Evolutionary conservation across 2,888 invertebrate genomes (phyloP), one percentile per base, ranked within the genome.

Genomic region (Scaptomyza reducta): DNA sequence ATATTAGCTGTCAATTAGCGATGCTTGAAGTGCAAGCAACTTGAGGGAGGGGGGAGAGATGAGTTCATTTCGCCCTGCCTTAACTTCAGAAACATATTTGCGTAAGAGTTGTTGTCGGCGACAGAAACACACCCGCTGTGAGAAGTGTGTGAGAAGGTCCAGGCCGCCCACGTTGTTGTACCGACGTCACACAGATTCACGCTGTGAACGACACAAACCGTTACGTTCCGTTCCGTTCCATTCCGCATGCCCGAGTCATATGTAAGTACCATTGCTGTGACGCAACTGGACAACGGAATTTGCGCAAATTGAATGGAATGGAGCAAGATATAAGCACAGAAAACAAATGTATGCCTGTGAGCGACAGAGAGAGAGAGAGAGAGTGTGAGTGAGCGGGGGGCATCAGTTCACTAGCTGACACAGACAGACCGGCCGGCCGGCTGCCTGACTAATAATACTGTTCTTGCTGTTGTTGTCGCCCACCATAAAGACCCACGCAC

Each of bases 281-380:
- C 82, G 82, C 87, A 82, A 82, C 76, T 79, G 62, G 68, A 46
- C 78, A 60, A 59, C 64, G 69, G 76, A 81, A 87, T 84, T 84
- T 82, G 77, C 82, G 87, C 74, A 81, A 87, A 78, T 76, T 53
- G 67, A 71, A 67, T 58, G 68, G 70, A 47, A 73, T 55, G 62
- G 33, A 55, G 49, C 51, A 41, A 54, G 59, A 54, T 44, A 64
- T 41, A 45, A 13, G 14, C 9, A 49, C 22, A 42, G 16, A 53
- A 31, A 3, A 31, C 10, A 31, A 3, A 31, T 10, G 6, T 31
- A 31, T 31, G 31, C 3, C 6, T 31, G 31, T 10, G 31, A 14
- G 16, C 4, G 16, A 14, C 41, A 18, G 47, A 41, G 16, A 9
- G n/a, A n/a, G 16, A 22, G 18, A 31, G 38, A 14, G 31, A 16